Evolutionary conservation across 2,113 vertebrate genomes (phyloP).

Genomic region (Peromyscus polionotus): DNA sequence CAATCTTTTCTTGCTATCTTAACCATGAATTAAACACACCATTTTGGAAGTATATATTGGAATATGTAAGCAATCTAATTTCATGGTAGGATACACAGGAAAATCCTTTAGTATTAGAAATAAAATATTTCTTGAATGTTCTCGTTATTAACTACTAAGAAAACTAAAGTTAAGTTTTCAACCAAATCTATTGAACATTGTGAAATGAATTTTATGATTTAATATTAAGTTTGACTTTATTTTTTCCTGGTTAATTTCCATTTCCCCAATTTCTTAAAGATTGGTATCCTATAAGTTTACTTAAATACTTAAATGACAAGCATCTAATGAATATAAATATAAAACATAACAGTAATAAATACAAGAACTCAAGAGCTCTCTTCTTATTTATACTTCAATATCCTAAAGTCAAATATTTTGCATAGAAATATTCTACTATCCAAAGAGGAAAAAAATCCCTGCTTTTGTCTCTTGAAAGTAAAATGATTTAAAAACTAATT

Average conservation of each 20-base stretch:
- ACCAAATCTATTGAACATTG: background rate
- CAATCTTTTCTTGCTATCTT: background rate
- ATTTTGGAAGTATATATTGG: constrained; percentile 44
- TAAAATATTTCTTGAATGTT: constrained; percentile 1
- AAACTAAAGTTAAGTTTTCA: constrained; percentile 14
- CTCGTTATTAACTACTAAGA: background rate
- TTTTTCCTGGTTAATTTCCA: background rate
- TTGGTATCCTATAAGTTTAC: background rate
- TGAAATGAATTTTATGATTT: background rate
- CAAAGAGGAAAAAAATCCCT: background rate
- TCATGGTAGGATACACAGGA: background rate
- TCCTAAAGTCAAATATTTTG: constrained; percentile 3
- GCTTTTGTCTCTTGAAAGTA: constrained; percentile 29
- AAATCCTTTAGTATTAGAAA: background rate
- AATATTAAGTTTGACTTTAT: background rate
- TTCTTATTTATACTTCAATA: background rate
- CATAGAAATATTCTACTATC: background rate
- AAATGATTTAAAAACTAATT: constrained; percentile 19
- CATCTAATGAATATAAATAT: background rate
- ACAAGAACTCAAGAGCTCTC: background rate
- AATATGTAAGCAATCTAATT: background rate
- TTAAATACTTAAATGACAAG: background rate
- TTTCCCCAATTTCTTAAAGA: constrained; percentile 36
- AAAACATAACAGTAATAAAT: background rate
- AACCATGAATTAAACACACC: background rate